Evolutionary conservation across 2,797 vertebrate genomes (phyloP).

Genomic region (Mus caroli): DNA sequence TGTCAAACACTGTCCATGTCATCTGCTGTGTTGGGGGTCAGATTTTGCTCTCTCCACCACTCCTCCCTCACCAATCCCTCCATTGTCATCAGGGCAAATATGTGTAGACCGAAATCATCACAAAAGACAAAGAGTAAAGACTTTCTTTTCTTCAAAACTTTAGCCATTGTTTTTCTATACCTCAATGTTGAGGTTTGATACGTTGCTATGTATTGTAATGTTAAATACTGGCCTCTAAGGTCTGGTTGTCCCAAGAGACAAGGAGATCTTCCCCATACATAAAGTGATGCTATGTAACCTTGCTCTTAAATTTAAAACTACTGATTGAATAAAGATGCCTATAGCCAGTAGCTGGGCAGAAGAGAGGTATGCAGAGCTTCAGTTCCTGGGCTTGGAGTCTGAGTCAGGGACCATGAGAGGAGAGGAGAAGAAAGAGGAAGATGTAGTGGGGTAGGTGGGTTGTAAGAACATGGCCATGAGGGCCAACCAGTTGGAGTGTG

Average conservation of each 20-base stretch:
- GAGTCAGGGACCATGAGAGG: neutral
- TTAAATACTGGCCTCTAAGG: neutral
- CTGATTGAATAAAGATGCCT: neutral
- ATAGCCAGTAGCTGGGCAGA: neutral
- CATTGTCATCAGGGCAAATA: neutral
- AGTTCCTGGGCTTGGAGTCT: neutral
- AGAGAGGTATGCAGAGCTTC: neutral
- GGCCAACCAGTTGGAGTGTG: neutral
- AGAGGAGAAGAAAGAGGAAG: neutral
- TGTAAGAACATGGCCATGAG: neutral
- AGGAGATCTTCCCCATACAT: neutral
- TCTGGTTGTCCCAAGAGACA: neutral
- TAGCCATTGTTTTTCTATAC: slow-evolving; percentile 12
- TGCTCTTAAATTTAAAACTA: neutral
- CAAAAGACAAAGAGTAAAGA: neutral
- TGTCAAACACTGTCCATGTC: neutral
- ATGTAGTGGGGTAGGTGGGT: neutral
- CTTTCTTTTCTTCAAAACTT: neutral
- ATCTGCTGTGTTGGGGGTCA: neutral
- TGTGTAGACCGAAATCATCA: neutral
- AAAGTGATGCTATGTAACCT: neutral
- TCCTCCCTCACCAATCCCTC: neutral
- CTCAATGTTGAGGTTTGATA: neutral
- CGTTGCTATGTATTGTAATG: neutral
- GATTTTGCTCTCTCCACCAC: neutral